Evolutionary conservation across 2,888 invertebrate genomes (phyloP), one percentile per base, ranked within the genome.

Genomic region (Melieria omissa): DNA sequence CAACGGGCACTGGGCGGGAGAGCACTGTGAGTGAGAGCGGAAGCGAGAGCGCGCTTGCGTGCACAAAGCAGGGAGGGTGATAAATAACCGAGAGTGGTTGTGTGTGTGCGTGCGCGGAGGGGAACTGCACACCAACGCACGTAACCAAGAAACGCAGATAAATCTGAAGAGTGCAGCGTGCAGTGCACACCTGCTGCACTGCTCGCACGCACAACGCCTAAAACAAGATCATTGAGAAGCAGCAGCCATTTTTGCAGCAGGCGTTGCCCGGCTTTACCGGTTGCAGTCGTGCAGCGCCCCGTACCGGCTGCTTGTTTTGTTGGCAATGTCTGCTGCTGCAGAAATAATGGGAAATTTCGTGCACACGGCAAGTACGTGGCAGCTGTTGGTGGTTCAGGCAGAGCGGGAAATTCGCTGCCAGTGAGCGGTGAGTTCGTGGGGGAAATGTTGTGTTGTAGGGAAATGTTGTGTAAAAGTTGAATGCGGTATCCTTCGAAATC

Each of bases 201-300:
- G 7, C 54, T 65, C 16, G 42, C 44, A 65, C 70, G 5, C 64
- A 42, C 8, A 4, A 4, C 41, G n/a, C 8, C 8, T 49, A 70
- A 70, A 64, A 70, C 63, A 70, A 70, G 63, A 70, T 70, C 63
- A 70, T 44, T 57, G 63, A 41, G 64, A 63, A 41, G 46, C 54
- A 47, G 70, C 70, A 70, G 70, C 70, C 70, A 70, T 70, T 70
- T 70, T 69, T 63, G 55, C 55, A 47, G 70, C 70, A 63, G 70
- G 70, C 70, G 70, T 70, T 57, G 46, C 44, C 64, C 60, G 29
- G 29, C 29, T 29, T 29, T 29, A 29, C 29, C 29, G 29, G 29
- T 29, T 29, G 29, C 29, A 29, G 29, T 29, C 29, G 29, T 29
- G 29, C 29, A 29, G 29, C 29, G 29, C 29, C 29, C 29, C 29